A percentile compares a stretch with the other conserved stretches of the same genome.
Conservation (phyloP, 2,113 vertebrate genomes). For the Nyctibius bracteatus region DNA sequence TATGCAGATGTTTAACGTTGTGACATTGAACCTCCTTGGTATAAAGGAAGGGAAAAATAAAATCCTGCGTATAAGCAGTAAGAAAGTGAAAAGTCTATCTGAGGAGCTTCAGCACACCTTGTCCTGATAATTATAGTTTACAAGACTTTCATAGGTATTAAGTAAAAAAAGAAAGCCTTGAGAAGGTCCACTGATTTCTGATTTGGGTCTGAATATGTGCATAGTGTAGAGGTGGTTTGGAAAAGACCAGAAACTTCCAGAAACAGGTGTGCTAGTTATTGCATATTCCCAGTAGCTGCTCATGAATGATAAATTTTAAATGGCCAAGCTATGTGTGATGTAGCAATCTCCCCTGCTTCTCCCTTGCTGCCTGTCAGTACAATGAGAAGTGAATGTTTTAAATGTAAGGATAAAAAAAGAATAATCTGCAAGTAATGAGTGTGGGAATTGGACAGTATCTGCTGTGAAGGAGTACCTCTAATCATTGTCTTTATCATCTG, state of each 20-base stretch:
- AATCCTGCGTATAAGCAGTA: not conserved
- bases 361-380: not conserved
- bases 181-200: not conserved
- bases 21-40: not conserved
- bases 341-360: not conserved
- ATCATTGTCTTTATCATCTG: not conserved
- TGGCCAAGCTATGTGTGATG: not conserved
- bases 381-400: not conserved
- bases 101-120: not conserved
- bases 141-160: not conserved
- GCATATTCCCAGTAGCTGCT: not conserved
- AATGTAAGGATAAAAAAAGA: not conserved
- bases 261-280: not conserved
- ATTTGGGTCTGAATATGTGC: not conserved
- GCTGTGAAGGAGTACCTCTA: not conserved
- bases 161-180: not conserved
- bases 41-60: not conserved
- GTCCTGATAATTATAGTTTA: not conserved
- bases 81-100: not conserved
- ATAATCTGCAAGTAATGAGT: not conserved
- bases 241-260: not conserved
- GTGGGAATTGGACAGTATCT: not conserved
- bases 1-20: not conserved
- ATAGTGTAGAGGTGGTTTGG: not conserved
- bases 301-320: not conserved